These are phyloP conservation scores for Eulemur albifrons DNA, from an alignment of 2,797 vertebrate species.

Conservation along the genomic window DNA sequence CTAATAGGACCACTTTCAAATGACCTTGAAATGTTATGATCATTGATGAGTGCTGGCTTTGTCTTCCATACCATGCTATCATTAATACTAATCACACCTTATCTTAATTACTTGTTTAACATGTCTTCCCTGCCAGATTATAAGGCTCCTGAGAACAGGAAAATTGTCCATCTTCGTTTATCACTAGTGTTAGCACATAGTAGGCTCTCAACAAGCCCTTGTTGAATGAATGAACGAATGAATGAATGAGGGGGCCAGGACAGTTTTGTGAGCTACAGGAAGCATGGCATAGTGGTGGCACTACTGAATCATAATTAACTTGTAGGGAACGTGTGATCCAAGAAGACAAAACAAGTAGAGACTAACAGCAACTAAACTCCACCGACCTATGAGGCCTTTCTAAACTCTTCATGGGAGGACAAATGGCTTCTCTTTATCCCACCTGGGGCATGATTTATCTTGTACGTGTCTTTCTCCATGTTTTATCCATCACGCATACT, in stretches of 20 bases:
- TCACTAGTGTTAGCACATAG: not conserved
- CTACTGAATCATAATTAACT: not conserved
- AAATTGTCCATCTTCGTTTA: not conserved
- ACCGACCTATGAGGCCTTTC: not conserved
- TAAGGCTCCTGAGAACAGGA: not conserved
- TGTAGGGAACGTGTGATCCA: not conserved
- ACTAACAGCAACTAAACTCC: not conserved
- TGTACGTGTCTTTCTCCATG: not conserved
- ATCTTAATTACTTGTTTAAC: slow-evolving; percentile 13
- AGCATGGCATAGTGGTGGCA: not conserved
- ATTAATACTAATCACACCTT: not conserved
- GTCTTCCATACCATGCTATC: not conserved
- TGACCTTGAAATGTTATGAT: not conserved
- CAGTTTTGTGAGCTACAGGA: not conserved
- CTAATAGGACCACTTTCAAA: not conserved
- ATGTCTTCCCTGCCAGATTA: not conserved
- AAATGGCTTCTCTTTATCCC: not conserved
- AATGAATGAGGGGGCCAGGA: not conserved
- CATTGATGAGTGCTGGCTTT: not conserved
- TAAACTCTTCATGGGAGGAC: not conserved
- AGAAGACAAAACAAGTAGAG: not conserved
- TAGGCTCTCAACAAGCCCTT: not conserved
- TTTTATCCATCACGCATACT: not conserved
- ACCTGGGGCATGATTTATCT: not conserved
- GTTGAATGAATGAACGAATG: not conserved